These are phyloP conservation scores for Capromys pilorides DNA, from an alignment of 2,797 vertebrate species.

Conservation along the genomic window DNA sequence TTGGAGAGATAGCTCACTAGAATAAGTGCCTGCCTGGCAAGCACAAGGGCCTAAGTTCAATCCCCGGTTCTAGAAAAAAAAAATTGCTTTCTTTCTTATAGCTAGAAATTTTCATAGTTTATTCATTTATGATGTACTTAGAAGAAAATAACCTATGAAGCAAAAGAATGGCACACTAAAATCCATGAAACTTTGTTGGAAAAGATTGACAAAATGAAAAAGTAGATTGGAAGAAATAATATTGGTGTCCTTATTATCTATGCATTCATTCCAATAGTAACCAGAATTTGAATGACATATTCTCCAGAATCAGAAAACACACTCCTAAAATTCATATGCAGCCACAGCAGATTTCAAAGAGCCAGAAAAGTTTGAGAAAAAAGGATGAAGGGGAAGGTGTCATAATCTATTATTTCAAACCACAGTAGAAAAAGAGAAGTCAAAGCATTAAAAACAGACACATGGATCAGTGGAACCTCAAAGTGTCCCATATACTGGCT, in stretches of 20 bases:
- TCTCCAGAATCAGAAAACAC: neutral
- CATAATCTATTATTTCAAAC: neutral
- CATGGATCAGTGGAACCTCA: neutral
- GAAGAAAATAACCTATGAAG: neutral
- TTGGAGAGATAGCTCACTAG: too few relatives aligned
- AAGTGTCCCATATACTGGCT: neutral
- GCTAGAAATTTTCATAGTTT: neutral
- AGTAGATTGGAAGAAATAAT: neutral
- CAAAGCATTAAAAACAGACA: neutral
- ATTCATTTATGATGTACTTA: neutral
- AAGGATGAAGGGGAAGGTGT: neutral
- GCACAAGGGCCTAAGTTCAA: too few relatives aligned
- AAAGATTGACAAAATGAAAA: too few relatives aligned
- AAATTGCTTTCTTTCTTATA: too few relatives aligned
- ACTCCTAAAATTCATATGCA: neutral
- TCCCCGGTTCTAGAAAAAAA: too few relatives aligned
- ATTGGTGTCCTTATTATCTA: neutral
- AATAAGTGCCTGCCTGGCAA: too few relatives aligned
- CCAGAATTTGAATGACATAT: neutral
- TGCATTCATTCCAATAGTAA: neutral
- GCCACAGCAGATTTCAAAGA: neutral
- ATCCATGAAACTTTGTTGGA: neutral
- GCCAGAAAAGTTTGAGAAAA: neutral
- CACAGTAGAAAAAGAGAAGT: neutral
- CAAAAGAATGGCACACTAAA: neutral